Evolutionary conservation across 2,797 vertebrate species (phyloP), one percentile per base, ranked within the genome.

Genomic region (Mergus octosetaceus): DNA sequence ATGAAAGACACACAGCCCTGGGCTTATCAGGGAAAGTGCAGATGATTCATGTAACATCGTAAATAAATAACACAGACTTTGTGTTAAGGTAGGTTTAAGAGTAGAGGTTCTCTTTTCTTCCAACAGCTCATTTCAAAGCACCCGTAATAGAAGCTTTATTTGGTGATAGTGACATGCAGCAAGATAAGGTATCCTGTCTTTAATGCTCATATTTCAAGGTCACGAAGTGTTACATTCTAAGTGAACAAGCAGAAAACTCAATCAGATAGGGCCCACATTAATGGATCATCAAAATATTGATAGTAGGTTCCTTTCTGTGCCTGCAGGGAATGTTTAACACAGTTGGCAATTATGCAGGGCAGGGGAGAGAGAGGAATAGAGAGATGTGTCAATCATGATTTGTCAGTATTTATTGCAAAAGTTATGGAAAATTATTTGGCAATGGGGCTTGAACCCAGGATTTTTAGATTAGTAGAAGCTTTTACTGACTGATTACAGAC

Each of bases 11-110:
- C 96, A 97, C 96, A 97, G 97, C 96, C 96, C 83, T 97, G 80
- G 96, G 96, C 97, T 98, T 98, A 98, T 98, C 98, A 97, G 96
- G 97, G 94, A 97, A 98, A 97, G 96, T 93, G 92, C 94, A 97
- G 97, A 97, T 98, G 98, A 98, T 98, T 97, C 97, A 97, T 98
- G 97, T 98, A 98, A 92, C 97, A 96, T 95, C 38, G 91, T 98
- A 97, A 98, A 98, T 98, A 98, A 98, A 97, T 98, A 98, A 97
- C 72, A 41, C 64, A n/a, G 75, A 88, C 96, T 96, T 97, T 89
- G 87, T 97, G 97, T 97, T 93, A 95, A 94, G 87, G 85, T 71
- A 96, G 87, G 58, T 96, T 97, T 97, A 97, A 96, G 93, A 97
- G 96, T 75, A 89, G 84, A 96, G 54, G 57, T 79, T 97, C 87